Conservation (phyloP, 2,888 invertebrate species). For the Tinea semifulvella region DNA sequence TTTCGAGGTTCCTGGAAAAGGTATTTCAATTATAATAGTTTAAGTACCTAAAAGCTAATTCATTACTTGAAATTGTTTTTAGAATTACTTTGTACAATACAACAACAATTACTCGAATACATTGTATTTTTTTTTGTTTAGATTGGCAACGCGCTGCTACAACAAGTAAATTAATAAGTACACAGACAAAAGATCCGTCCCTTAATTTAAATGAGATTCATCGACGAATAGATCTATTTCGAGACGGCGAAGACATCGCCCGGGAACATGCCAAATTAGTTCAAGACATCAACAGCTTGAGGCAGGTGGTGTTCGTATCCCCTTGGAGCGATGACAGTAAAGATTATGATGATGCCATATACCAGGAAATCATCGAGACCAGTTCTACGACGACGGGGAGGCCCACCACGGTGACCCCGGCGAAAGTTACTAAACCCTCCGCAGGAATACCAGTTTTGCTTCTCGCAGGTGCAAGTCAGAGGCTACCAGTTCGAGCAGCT, state of each 20-base stretch:
- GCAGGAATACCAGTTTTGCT: constrained; percentile 40
- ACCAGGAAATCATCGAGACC: constrained; percentile 49
- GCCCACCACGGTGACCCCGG: constrained; percentile 21
- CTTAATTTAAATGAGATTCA: constrained; percentile 26
- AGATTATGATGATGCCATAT: constrained; percentile 54
- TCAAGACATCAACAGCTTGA: constrained; percentile 52
- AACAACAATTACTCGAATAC: neutral
- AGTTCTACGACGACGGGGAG: constrained; percentile 30
- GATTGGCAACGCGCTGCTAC: constrained; percentile 21
- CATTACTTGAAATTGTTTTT: constrained; percentile 10
- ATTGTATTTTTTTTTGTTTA: constrained; percentile 17
- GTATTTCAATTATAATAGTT: neutral
- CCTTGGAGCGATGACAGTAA: constrained; percentile 39
- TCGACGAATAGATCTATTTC: constrained; percentile 29
- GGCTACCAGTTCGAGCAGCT: constrained; percentile 26
- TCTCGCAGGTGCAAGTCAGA: constrained; percentile 43
- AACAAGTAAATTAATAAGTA: constrained; percentile 15
- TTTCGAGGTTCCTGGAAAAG: constrained; percentile 32
- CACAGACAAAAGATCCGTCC: constrained; percentile 19
- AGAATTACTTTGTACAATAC: constrained; percentile 13
- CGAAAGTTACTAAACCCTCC: constrained; percentile 25
- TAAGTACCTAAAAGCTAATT: neutral
- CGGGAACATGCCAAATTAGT: constrained; percentile 57
- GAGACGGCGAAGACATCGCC: constrained; percentile 38
- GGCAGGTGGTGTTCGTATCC: constrained; percentile 42